A percentile compares a stretch with the other conserved stretches of the same genome.
Evolutionary conservation across 2,113 vertebrate species (phyloP).

Genomic region (Anser cygnoides): DNA sequence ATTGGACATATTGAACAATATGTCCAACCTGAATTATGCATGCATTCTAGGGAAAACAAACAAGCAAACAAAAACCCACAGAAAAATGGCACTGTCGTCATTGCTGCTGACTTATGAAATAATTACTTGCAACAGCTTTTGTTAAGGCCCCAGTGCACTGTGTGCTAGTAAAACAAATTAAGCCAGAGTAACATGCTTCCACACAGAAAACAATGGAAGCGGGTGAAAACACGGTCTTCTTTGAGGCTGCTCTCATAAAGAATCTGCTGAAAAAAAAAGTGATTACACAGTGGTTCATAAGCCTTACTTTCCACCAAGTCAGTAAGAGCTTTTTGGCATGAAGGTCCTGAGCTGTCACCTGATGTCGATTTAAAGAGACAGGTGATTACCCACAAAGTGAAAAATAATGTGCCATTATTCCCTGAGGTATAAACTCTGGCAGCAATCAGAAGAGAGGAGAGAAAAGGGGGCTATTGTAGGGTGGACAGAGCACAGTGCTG

Average conservation of each 20-base stretch:
- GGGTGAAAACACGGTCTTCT: background rate
- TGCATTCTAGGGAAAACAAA: background rate
- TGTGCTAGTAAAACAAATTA: background rate
- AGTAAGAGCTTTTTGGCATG: background rate
- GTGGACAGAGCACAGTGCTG: background rate
- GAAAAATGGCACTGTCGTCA: background rate
- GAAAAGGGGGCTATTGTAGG: background rate
- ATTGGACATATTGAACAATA: background rate
- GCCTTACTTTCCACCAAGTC: background rate
- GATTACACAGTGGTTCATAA: background rate
- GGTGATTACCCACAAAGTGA: slow-evolving; percentile 50
- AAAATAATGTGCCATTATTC: slow-evolving; percentile 51
- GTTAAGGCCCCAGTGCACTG: background rate
- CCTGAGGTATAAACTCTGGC: background rate
- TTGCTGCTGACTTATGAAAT: background rate
- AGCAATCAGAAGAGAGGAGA: background rate
- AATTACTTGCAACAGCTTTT: background rate
- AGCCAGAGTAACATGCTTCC: background rate
- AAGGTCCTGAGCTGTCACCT: background rate
- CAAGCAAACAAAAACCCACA: background rate
- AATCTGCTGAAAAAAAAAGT: background rate
- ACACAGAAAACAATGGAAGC: background rate
- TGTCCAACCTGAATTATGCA: background rate
- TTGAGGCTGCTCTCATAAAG: background rate
- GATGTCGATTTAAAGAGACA: slow-evolving; percentile 47